Evolutionary conservation across 2,113 vertebrate species (phyloP).

Genomic region (Oxygymnocypris stewartii): DNA sequence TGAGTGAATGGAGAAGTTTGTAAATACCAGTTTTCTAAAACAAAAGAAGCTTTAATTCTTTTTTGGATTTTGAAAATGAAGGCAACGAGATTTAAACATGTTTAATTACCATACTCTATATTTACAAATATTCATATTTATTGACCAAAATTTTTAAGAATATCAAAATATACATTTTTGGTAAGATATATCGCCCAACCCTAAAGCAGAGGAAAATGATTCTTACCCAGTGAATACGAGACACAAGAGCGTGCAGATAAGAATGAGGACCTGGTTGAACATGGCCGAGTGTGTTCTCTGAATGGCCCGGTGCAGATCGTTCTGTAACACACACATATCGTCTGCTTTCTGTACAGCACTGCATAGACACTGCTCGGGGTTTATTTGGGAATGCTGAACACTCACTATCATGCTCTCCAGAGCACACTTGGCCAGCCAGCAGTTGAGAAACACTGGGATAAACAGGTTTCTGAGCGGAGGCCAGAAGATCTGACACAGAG

Average conservation of each 20-base stretch:
- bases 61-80: neutral
- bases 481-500: conserved; percentile 81
- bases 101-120: neutral
- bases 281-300: conserved; percentile 94
- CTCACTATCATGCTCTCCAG: conserved; percentile 91
- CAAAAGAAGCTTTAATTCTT: neutral
- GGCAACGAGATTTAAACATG: neutral
- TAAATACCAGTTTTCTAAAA: neutral
- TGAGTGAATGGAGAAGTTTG: no score
- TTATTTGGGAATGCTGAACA: conserved; percentile 25
- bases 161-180: neutral
- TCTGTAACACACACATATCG: conserved; percentile 71
- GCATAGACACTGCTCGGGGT: neutral
- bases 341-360: no score
- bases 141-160: neutral
- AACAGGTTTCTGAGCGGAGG: conserved; percentile 82
- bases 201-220: neutral
- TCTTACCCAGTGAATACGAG: conserved; percentile 95
- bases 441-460: conserved; percentile 87
- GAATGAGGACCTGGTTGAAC: conserved; percentile 96
- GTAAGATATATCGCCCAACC: neutral
- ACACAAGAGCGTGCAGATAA: conserved; percentile 94
- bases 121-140: neutral
- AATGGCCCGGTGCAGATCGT: conserved; percentile 93
- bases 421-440: conserved; percentile 86